Conservation (phyloP, 2,797 vertebrate genomes). For the Diceros bicornis region DNA sequence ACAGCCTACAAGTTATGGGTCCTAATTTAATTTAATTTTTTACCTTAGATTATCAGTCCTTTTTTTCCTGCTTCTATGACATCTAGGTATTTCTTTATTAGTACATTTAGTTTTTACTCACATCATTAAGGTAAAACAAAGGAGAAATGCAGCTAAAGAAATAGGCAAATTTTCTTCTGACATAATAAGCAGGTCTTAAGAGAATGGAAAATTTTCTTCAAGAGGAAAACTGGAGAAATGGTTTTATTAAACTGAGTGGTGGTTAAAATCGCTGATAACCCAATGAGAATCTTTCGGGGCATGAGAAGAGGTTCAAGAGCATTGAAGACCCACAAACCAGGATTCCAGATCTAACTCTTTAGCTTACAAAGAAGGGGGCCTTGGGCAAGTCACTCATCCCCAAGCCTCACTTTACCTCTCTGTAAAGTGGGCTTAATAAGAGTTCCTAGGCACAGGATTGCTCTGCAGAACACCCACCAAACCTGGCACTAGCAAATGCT, state of each 20-base stretch:
- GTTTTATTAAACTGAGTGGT: slow-evolving; percentile 3
- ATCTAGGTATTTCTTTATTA: slow-evolving; percentile 66
- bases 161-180: slow-evolving; percentile 6
- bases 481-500: not conserved
- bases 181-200: slow-evolving; percentile 40
- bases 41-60: slow-evolving; percentile 5
- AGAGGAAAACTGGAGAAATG: slow-evolving; percentile 29
- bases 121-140: slow-evolving; percentile 59
- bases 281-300: not conserved
- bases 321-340: not conserved
- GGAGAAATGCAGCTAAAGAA: slow-evolving; percentile 50
- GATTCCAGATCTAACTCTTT: not conserved
- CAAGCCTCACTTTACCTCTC: not conserved
- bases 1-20: not conserved
- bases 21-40: slow-evolving; percentile 47
- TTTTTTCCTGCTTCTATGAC: not conserved
- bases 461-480: not conserved
- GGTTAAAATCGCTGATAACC: not conserved
- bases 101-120: slow-evolving; percentile 41
- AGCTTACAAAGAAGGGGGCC: not conserved
- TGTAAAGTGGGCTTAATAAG: slow-evolving; percentile 2
- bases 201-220: slow-evolving; percentile 61
- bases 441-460: not conserved
- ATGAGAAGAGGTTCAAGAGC: not conserved
- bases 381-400: not conserved